A percentile compares a stretch with the other conserved stretches of the same genome.
Evolutionary conservation across 2,888 invertebrate species (phyloP).

Genomic region (Mythimna ferrago): DNA sequence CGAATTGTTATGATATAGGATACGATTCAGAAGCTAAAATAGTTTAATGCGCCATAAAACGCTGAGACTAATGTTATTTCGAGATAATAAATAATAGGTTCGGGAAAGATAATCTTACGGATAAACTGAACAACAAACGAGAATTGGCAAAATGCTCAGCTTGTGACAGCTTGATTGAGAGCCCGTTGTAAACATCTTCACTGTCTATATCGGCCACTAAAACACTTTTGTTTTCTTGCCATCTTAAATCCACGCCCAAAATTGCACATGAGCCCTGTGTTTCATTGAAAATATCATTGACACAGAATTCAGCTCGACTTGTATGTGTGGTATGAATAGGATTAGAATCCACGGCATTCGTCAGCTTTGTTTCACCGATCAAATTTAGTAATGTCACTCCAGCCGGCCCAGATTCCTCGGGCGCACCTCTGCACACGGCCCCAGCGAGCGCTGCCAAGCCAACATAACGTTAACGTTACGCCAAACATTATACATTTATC

Average conservation of each 20-base stretch:
- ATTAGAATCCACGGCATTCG: slow-evolving; percentile 79
- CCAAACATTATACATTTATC: slow-evolving; percentile 83
- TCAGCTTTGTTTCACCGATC: slow-evolving; percentile 86
- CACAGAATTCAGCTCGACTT: slow-evolving; percentile 52
- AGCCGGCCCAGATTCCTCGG: slow-evolving; percentile 88
- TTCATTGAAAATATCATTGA: slow-evolving; percentile 60
- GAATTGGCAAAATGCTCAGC: slow-evolving; percentile 63
- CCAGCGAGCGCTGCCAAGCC: slow-evolving; percentile 85
- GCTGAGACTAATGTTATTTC: slow-evolving; percentile 52
- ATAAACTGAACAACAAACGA: slow-evolving; percentile 52
- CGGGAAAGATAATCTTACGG: slow-evolving; percentile 59
- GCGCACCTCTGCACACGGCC: slow-evolving; percentile 89
- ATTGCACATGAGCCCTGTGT: slow-evolving; percentile 14
- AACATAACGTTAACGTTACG: slow-evolving; percentile 76
- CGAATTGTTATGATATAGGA: slow-evolving; percentile 23
- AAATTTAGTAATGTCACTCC: slow-evolving; percentile 91
- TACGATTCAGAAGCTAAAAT: slow-evolving; percentile 38
- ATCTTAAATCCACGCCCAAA: slow-evolving; percentile 45
- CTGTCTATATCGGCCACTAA: slow-evolving; percentile 40
- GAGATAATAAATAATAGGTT: slow-evolving; percentile 52
- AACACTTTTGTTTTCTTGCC: slow-evolving; percentile 36
- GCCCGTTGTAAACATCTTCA: slow-evolving; percentile 59
- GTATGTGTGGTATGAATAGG: slow-evolving; percentile 66
- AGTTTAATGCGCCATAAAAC: slow-evolving; percentile 36
- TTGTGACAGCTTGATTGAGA: slow-evolving; percentile 61